phyloP scores from a whole-genome alignment of 2,888 invertebrate genomes.

The Pristionchus japonicus region DNA sequence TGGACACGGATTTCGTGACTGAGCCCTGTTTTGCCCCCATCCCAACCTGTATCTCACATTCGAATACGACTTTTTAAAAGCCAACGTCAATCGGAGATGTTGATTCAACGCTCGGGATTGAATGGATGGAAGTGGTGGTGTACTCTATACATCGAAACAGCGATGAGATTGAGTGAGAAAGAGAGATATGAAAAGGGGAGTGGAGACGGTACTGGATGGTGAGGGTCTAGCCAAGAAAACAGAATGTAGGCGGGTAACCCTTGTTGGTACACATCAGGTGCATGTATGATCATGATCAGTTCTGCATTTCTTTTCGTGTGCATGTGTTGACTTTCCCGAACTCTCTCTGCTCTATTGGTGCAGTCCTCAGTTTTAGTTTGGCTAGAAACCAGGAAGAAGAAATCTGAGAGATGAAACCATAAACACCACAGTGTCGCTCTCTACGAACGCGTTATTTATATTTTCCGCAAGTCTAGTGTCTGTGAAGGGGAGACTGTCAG shows the following conservation, averaged over 20 bases:
- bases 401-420: background rate
- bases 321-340: too few relatives aligned
- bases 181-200: background rate
- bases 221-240: background rate
- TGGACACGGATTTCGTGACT: background rate
- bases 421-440: background rate
- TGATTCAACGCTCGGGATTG: conserved; percentile 26
- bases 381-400: background rate
- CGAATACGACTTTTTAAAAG: background rate
- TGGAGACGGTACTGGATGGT: background rate
- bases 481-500: background rate
- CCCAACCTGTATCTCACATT: background rate
- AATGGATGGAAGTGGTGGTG: conserved; percentile 11
- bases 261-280: background rate
- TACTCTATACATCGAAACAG: conserved; percentile 26
- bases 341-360: background rate
- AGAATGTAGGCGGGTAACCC: background rate
- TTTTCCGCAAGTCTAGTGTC: background rate
- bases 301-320: too few relatives aligned
- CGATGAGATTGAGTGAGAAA: background rate
- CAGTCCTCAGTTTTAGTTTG: background rate
- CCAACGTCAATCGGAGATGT: background rate
- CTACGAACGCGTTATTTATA: background rate
- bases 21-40: background rate
- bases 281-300: background rate